phyloP scores from a whole-genome alignment of 2,888 invertebrate species.

The Eupithecia dodoneata region DNA sequence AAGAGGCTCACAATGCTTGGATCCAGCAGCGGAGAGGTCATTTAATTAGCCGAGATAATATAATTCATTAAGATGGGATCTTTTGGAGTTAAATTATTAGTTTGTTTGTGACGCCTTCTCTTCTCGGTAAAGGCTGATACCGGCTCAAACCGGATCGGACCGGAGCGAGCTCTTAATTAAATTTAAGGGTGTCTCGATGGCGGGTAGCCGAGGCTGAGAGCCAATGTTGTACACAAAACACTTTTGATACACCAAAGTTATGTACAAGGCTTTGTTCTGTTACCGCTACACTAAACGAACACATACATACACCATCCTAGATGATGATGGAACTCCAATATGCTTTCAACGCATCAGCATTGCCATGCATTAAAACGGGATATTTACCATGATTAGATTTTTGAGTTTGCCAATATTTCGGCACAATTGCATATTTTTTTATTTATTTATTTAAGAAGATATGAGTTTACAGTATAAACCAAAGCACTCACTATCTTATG shows the following conservation, averaged over 20 bases:
- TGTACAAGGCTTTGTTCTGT: neutral
- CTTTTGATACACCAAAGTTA: neutral
- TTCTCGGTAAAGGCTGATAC: slow-evolving; percentile 17
- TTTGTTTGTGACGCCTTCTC: slow-evolving; percentile 30
- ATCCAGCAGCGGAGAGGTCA: neutral
- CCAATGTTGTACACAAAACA: neutral
- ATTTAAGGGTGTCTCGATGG: slow-evolving; percentile 5
- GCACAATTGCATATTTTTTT: no score
- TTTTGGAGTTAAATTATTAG: slow-evolving; percentile 27
- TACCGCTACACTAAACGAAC: neutral
- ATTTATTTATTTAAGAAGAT: no score
- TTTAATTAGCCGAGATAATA: slow-evolving; percentile 7
- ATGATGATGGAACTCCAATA: neutral
- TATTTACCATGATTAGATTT: no score
- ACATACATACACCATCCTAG: neutral
- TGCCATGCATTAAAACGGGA: neutral
- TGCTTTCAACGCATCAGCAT: neutral
- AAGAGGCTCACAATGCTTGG: neutral
- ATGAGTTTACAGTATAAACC: no score
- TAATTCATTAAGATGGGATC: slow-evolving; percentile 20
- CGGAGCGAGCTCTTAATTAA: slow-evolving; percentile 24
- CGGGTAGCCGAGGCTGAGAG: neutral
- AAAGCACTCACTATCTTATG: no score
- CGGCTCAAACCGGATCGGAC: slow-evolving; percentile 16
- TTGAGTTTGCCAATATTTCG: no score